phyloP scores from a whole-genome alignment of 2,888 invertebrate genomes.

The Dicycla oo region DNA sequence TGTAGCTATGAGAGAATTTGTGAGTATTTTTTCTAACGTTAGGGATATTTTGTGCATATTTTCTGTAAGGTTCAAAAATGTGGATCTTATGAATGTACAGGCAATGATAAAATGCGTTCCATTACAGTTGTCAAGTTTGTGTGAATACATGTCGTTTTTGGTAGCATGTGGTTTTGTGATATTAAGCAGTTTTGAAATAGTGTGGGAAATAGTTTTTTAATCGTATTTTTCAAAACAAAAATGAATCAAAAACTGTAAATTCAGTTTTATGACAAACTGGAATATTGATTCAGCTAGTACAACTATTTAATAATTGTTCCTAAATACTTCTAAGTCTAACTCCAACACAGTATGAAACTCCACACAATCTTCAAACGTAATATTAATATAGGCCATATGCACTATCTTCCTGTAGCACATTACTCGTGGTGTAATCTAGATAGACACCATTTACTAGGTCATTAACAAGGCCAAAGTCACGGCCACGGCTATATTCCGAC shows the following conservation, averaged over 20 bases:
- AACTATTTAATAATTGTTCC: constrained; percentile 1
- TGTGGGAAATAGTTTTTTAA: not conserved
- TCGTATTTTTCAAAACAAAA: not conserved
- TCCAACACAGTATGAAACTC: not conserved
- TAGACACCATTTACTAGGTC: constrained; percentile 46
- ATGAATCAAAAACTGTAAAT: not conserved
- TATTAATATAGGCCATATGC: constrained; percentile 5
- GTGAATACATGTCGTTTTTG: not conserved
- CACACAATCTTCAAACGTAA: constrained; percentile 2
- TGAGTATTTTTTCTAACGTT: constrained; percentile 65
- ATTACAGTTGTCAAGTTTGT: not conserved
- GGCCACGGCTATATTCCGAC: constrained; percentile 37
- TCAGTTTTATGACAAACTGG: not conserved
- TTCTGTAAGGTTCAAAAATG: not conserved
- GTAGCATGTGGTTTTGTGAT: not conserved
- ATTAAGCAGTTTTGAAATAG: not conserved
- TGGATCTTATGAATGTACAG: not conserved
- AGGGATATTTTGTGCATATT: not conserved
- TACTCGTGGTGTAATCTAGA: constrained; percentile 19
- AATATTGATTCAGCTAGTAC: not conserved
- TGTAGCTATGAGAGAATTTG: constrained; percentile 72
- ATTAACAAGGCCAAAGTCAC: constrained; percentile 64
- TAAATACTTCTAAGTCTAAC: too few species aligned
- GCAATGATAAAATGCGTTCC: constrained; percentile 13
- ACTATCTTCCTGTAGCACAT: constrained; percentile 26